Conservation (phyloP, 2,113 vertebrate genomes). For the Malurus cyaneus region DNA sequence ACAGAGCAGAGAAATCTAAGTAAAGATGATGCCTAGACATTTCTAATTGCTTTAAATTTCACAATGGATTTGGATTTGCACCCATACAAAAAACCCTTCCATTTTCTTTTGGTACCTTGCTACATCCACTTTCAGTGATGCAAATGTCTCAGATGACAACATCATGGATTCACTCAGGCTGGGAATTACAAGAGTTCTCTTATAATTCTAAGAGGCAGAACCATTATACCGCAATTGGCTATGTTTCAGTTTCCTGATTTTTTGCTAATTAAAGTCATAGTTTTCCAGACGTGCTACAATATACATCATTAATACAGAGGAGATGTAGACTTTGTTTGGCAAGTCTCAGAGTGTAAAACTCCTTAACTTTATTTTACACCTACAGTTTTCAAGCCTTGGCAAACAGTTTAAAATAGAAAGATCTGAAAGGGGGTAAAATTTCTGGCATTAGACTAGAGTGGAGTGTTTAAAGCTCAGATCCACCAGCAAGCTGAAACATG, state of each 20-base stretch:
- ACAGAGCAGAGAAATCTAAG: neutral
- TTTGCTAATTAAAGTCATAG: neutral
- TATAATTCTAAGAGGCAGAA: neutral
- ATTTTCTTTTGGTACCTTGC: neutral
- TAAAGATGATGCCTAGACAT: neutral
- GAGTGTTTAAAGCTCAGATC: conserved; percentile 42
- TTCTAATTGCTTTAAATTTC: neutral
- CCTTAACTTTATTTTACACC: conserved; percentile 46
- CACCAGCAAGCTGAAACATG: conserved; percentile 42
- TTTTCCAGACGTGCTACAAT: neutral
- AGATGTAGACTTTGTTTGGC: conserved; percentile 4
- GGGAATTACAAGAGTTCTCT: neutral
- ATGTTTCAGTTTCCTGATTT: neutral
- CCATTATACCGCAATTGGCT: neutral
- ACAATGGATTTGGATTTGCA: neutral
- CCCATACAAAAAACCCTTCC: neutral
- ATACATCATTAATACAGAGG: neutral
- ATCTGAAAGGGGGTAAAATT: conserved; percentile 42
- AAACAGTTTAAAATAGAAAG: conserved; percentile 35
- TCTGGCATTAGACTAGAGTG: conserved; percentile 51
- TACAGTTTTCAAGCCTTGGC: conserved; percentile 35
- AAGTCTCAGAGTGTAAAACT: neutral
- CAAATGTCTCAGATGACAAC: neutral
- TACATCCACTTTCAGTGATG: neutral
- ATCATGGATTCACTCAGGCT: neutral